Conservation (phyloP, 2,113 vertebrate genomes). For the Rhegmatorhina hoffmannsi region DNA sequence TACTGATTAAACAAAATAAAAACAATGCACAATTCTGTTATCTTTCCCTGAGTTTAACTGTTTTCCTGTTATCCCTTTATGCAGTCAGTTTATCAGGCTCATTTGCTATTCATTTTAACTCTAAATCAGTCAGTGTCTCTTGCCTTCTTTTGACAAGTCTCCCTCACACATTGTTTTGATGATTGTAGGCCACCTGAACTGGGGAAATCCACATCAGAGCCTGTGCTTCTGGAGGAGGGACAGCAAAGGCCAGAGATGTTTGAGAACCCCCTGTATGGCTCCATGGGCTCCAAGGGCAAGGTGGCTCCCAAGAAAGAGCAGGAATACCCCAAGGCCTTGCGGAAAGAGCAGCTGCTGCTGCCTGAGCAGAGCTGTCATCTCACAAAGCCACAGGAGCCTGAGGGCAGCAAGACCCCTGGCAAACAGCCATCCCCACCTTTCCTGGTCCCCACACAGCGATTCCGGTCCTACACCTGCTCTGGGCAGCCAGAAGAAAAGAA, state of each 20-base stretch:
- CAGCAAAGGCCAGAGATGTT: conserved; percentile 86
- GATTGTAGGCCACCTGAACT: conserved; percentile 42
- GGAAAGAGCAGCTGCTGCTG: conserved; percentile 75
- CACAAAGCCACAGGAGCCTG: conserved; percentile 76
- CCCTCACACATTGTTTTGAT: not conserved
- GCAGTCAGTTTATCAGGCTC: not conserved
- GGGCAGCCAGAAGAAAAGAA: conserved; percentile 63
- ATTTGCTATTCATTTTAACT: not conserved
- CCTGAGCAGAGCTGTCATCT: conserved; percentile 71
- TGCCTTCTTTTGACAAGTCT: not conserved
- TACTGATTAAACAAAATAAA: conserved; percentile 7
- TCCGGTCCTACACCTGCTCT: conserved; percentile 88
- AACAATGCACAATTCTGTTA: not conserved
- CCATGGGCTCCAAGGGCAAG: conserved; percentile 73
- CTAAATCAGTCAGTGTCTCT: not conserved
- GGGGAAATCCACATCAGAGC: conserved; percentile 55
- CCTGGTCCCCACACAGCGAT: conserved; percentile 78
- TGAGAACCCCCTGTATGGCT: conserved; percentile 92
- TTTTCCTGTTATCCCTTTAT: not conserved
- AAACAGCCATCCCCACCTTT: conserved; percentile 59
- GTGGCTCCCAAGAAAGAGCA: conserved; percentile 76
- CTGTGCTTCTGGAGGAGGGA: conserved; percentile 65
- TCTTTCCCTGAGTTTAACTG: not conserved
- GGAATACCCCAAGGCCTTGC: conserved; percentile 61
- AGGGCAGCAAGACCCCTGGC: conserved; percentile 59